Conservation (phyloP, 2,888 invertebrate genomes). For the Parnassius apollo region DNA sequence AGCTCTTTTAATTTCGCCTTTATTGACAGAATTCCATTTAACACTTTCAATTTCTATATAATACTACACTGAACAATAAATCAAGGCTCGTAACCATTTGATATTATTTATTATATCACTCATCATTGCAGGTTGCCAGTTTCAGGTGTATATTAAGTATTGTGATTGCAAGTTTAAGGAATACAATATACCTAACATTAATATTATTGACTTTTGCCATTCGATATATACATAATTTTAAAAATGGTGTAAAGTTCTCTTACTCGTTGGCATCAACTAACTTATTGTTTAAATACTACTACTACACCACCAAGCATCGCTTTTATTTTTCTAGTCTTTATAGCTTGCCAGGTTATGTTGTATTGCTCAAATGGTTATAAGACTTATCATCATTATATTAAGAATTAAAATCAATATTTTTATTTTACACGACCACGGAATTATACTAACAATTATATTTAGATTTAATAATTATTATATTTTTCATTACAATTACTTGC, state of each 20-base stretch:
- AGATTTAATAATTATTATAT: not conserved
- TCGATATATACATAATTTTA: too few species aligned
- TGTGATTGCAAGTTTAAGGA: too few species aligned
- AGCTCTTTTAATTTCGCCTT: not conserved
- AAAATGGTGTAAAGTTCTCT: too few species aligned
- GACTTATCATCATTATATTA: conserved; percentile 3
- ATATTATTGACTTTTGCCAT: too few species aligned
- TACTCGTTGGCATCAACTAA: too few species aligned
- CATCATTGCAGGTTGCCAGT: too few species aligned
- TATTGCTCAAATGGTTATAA: conserved; percentile 3
- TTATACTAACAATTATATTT: not conserved
- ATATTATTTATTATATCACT: too few species aligned
- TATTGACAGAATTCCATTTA: conserved; percentile 7
- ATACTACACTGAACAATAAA: conserved; percentile 4
- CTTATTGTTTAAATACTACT: too few species aligned
- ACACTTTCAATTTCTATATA: not conserved
- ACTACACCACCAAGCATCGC: too few species aligned
- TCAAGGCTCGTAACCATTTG: conserved; percentile 12
- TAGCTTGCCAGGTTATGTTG: not conserved
- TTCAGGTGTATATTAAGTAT: too few species aligned
- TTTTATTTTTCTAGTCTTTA: not conserved
- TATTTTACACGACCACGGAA: not conserved
- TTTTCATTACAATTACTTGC: not conserved
- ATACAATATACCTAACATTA: too few species aligned
- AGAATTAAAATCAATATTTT: conserved; percentile 4